Evolutionary conservation across 2,113 vertebrate genomes (phyloP).

Genomic region (Cnemophilus loriae): DNA sequence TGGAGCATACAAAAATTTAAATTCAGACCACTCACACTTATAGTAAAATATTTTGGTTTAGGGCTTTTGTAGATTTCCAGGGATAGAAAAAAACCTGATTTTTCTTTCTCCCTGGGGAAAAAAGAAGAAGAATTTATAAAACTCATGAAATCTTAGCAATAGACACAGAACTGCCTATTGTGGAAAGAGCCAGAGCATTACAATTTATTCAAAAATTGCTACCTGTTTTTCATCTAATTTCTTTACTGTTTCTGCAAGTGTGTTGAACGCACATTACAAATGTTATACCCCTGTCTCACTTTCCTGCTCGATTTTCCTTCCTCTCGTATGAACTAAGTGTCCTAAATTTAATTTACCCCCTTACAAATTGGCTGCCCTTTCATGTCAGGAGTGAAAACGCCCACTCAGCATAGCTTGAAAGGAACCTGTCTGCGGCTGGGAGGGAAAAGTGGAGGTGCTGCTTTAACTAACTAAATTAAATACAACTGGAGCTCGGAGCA

Average conservation of each 20-base stretch:
- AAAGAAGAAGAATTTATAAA: neutral
- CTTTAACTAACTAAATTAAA: conserved; percentile 64
- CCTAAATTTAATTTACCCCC: conserved; percentile 60
- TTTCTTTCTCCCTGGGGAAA: neutral
- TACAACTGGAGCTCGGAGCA: conserved; percentile 35
- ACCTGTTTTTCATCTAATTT: neutral
- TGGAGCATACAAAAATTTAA: neutral
- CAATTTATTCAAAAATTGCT: neutral
- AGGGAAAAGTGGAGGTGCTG: conserved; percentile 1
- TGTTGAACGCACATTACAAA: neutral
- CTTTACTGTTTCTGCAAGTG: neutral
- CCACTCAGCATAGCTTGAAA: conserved; percentile 57
- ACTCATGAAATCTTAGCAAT: neutral
- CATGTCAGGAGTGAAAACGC: conserved; percentile 57
- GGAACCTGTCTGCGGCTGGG: conserved; percentile 27
- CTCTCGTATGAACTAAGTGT: conserved; percentile 21
- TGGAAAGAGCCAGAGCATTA: neutral
- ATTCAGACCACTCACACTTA: neutral
- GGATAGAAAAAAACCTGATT: neutral
- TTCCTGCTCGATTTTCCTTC: neutral
- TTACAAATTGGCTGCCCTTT: conserved; percentile 62
- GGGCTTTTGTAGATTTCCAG: neutral
- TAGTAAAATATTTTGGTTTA: neutral
- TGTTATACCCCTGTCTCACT: neutral
- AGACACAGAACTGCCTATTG: neutral